phyloP scores from a whole-genome alignment of 2,113 vertebrate species.

The Sus scrofa region DNA sequence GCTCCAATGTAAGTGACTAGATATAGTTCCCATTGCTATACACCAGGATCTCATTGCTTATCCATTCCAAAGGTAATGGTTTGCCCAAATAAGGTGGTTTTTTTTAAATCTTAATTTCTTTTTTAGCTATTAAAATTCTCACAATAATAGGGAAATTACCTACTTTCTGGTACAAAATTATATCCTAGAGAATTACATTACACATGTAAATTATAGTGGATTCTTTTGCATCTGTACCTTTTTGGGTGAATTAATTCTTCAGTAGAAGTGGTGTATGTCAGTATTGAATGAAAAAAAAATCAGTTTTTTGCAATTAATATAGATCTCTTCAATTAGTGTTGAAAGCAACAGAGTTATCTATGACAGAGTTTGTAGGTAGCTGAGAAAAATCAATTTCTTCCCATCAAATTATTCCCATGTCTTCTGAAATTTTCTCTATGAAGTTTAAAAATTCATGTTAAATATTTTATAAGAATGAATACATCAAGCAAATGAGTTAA shows the following conservation, averaged over 20 bases:
- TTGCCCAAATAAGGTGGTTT: no score
- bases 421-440: conserved; percentile 43
- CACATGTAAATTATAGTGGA: conserved; percentile 63
- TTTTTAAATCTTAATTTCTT: conserved; percentile 48
- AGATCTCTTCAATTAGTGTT: conserved; percentile 40
- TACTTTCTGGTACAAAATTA: conserved; percentile 65
- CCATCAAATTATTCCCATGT: not conserved
- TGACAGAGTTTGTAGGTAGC: conserved; percentile 44
- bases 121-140: conserved; percentile 64
- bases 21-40: no score
- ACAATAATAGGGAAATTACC: conserved; percentile 60
- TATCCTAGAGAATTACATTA: conserved; percentile 67
- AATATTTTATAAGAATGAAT: conserved; percentile 26
- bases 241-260: conserved; percentile 72
- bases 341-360: conserved; percentile 51
- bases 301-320: conserved; percentile 57
- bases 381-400: not conserved
- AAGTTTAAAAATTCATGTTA: not conserved
- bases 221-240: conserved; percentile 57
- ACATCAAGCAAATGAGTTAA: not conserved
- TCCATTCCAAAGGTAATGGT: no score
- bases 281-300: conserved; percentile 41
- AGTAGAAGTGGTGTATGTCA: conserved; percentile 48
- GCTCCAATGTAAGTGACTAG: no score
- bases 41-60: no score